Conservation (phyloP, 2,888 invertebrate genomes). For the Aethes cnicana region DNA sequence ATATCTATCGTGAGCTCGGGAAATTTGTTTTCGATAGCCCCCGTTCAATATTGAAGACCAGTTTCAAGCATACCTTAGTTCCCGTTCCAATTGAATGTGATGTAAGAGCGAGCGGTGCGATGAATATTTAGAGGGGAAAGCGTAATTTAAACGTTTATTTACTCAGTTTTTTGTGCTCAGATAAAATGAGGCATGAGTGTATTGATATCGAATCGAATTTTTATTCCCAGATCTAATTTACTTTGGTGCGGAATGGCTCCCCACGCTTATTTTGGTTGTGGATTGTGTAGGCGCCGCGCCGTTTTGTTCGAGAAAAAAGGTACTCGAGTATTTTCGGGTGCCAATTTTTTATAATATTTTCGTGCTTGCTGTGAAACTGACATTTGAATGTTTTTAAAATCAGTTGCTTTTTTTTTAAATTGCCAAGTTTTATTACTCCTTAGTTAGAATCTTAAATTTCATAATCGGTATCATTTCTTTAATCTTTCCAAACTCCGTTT, state of each 20-base stretch:
- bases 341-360: too few relatives aligned
- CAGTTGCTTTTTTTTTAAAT: too few relatives aligned
- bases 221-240: constrained; percentile 12
- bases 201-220: constrained; percentile 4
- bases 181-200: neutral
- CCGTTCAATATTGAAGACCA: neutral
- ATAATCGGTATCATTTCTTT: too few relatives aligned
- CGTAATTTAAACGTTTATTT: neutral
- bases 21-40: neutral
- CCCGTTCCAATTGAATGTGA: neutral
- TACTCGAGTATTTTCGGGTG: constrained; percentile 6
- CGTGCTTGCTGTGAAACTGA: too few relatives aligned
- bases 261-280: neutral
- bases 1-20: neutral
- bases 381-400: too few relatives aligned
- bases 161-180: neutral
- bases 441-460: too few relatives aligned
- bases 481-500: too few relatives aligned
- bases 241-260: constrained; percentile 1
- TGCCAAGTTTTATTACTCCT: too few relatives aligned
- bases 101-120: neutral
- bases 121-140: neutral
- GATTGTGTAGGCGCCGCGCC: neutral
- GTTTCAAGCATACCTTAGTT: neutral
- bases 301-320: constrained; percentile 4